Base-by-base conservation (phyloP, 2,888 invertebrate genomes). In the Carcina quercana region DNA sequence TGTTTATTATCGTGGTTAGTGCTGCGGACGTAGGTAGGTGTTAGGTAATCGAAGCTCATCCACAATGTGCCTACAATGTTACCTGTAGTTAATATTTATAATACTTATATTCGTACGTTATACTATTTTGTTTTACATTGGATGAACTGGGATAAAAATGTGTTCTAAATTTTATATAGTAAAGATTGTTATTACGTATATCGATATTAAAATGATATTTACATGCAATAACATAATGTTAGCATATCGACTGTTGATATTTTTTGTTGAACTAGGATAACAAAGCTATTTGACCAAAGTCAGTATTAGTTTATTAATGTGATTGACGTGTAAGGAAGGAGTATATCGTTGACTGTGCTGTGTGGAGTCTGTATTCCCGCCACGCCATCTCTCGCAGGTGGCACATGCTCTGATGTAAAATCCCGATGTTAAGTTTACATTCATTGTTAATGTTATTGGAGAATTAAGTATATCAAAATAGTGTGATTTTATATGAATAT, bases 401-500 rank as follows among this genome's bases (percentile, higher is more conserved):
- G 69, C 65, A 60, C 69, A 66, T 63, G 60, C 55, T 58, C 63
- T 70, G 51, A 45, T 42, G 62, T 57, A 51, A 56, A 55, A 53
- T 63, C 61, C 61, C 58, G 60, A 72, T 65, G 72, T 73, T 70
- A 64, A 56, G 59, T 68, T 64, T 70, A 73, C 65, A 75, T 75
- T 80, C 79, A 78, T 82, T 80, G 78, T 78, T 82, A 79, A 82
- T 83, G 67, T 82, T 82, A 80, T 82, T 80, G 75, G 69, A 60
- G 40, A 66, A 63, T 55, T 74, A n/a, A 79, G 73, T 63, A 76
- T 59, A 67, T 69, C 63, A 55, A 67, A n/a, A 66, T 82, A 79
- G 82, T 73, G 82, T 80, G 82, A 82, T 80, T 83, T 83, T 82
- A 82, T 83, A 83, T 83, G 80, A 80, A 82, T 83, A 82, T 83